Evolutionary conservation across 2,797 vertebrate genomes (phyloP), one percentile per base, ranked within the genome.

Genomic region (Limnodromus scolopaceus): DNA sequence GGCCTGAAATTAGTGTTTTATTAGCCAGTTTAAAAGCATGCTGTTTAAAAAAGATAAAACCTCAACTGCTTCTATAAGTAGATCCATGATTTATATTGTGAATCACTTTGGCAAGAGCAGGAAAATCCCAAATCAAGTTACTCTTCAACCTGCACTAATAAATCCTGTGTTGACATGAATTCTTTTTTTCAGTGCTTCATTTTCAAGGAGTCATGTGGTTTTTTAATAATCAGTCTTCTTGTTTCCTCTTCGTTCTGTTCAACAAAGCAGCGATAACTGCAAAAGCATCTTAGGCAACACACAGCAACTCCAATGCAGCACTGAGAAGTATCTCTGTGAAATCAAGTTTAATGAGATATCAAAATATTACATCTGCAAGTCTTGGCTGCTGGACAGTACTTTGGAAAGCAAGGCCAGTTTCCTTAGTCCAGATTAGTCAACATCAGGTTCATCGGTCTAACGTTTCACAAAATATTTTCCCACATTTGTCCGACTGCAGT

Each of bases 381-480:
- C 95, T 98, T 98, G 98, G 97, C 95, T 61, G 85, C 96, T 49
- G 74, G 96, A 96, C 96, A 97, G 95, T 93, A 87, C 96, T 97
- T 89, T 93, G 95, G 96, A 97, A 97, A 97, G 97, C 86, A 96
- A 91, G 97, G 95, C 94, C 94, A 93, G 96, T 92, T 97, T 95
- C 91, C 93, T 95, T 91, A 89, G 63, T 80, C 94, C 94, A 97
- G 96, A 97, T 96, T 97, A 98, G 97, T 98, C 96, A 97, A 97
- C 93, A 96, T 77, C 95, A 95, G 94, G 96, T 97, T 98, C 97
- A 95, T 96, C 93, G 97, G 97, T 98, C 98, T 98, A 98, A 98
- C 93, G 96, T 98, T 98, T 98, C 98, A 98, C 97, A 96, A 98
- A 98, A 96, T 96, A 97, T 95, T 98, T 98, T 99, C 98, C 98